These are phyloP conservation scores for Nothoprocta pentlandii DNA, from an alignment of 2,113 vertebrate genomes.

Conservation along the genomic window DNA sequence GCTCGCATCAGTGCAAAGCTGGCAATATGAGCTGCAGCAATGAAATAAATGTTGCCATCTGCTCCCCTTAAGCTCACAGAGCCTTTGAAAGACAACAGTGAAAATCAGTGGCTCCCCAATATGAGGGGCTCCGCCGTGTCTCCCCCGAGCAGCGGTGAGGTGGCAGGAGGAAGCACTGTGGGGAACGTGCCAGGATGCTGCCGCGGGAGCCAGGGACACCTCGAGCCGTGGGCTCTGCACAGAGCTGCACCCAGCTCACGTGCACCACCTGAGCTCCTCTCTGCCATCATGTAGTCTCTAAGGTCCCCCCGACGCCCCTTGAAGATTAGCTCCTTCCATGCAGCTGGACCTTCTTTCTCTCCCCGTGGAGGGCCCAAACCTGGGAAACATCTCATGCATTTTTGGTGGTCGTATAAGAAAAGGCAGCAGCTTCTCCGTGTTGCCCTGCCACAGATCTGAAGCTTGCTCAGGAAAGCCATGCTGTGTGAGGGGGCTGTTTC, in stretches of 20 bases:
- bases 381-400: background rate
- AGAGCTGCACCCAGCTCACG: too few species aligned
- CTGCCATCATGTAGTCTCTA: too few species aligned
- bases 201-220: too few species aligned
- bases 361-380: background rate
- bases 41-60: conserved; percentile 10
- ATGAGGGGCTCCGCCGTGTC: accelerated
- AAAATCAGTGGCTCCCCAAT: background rate
- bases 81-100: background rate
- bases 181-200: too few species aligned
- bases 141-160: background rate
- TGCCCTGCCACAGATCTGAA: background rate
- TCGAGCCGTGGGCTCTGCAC: too few species aligned
- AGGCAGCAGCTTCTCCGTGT: background rate
- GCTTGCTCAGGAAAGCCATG: background rate
- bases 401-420: background rate
- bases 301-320: background rate
- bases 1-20: background rate
- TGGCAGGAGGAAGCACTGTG: background rate
- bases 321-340: background rate
- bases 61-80: background rate
- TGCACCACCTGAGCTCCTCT: too few species aligned
- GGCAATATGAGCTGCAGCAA: background rate
- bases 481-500: background rate
- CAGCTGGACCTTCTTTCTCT: background rate